These are phyloP conservation scores for Chrysina gloriosa DNA, from an alignment of 2,888 invertebrate genomes.

Conservation along the genomic window DNA sequence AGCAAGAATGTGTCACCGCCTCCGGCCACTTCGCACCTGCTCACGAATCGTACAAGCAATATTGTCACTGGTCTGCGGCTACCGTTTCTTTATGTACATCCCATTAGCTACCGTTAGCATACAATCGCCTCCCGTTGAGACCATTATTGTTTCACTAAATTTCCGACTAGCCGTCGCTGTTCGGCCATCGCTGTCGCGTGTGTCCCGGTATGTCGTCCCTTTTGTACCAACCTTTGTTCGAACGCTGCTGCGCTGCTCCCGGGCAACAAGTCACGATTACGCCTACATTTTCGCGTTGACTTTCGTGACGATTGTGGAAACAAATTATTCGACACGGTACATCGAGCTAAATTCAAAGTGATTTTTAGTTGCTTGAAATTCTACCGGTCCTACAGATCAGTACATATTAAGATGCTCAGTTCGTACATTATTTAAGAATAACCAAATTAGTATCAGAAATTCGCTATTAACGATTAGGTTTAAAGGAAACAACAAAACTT, in stretches of 20 bases:
- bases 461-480: too few relatives aligned
- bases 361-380: too few relatives aligned
- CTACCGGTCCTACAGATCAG: too few relatives aligned
- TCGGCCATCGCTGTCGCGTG: background rate
- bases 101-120: slow-evolving; percentile 47
- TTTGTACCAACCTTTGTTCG: background rate
- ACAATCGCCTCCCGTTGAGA: slow-evolving; percentile 38
- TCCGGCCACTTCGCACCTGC: slow-evolving; percentile 50
- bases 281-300: background rate
- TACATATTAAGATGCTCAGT: too few relatives aligned
- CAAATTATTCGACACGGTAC: background rate
- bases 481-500: too few relatives aligned
- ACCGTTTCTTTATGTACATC: slow-evolving; percentile 43
- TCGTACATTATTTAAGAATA: too few relatives aligned
- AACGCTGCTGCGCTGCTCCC: background rate
- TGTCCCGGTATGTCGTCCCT: slow-evolving; percentile 3
- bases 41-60: slow-evolving; percentile 47
- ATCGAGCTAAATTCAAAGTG: too few relatives aligned
- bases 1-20: slow-evolving; percentile 44
- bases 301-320: background rate
- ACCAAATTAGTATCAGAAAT: too few relatives aligned
- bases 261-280: background rate
- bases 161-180: slow-evolving; percentile 18
- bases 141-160: slow-evolving; percentile 41
- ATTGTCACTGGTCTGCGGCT: slow-evolving; percentile 46